Conservation (phyloP, 1,140 invertebrate species). For the Achroia grisella region DNA sequence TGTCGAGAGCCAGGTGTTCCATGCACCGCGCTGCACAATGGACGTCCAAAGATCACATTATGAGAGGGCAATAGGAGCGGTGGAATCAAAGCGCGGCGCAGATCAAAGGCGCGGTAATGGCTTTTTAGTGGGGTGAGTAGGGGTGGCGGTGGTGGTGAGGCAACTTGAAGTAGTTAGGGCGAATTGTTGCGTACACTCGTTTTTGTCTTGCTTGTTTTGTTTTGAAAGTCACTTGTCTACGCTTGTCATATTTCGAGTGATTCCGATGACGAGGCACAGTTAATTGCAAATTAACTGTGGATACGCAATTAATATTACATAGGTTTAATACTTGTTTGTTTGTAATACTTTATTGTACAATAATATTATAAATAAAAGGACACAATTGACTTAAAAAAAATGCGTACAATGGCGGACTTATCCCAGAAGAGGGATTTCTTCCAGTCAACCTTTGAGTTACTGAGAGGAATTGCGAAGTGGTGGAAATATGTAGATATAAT, state of each 20-base stretch:
- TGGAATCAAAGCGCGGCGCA: slow-evolving; percentile 45
- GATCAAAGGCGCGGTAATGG: slow-evolving; percentile 51
- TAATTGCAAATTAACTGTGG: too few species aligned
- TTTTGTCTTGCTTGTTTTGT: slow-evolving; percentile 33
- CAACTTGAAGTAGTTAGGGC: slow-evolving; percentile 6
- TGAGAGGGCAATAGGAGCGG: slow-evolving; percentile 55
- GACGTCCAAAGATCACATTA: slow-evolving; percentile 18
- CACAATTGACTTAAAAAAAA: too few species aligned
- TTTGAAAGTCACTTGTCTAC: slow-evolving; percentile 40
- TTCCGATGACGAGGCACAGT: slow-evolving; percentile 3
- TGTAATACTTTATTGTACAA: too few species aligned
- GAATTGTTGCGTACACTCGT: slow-evolving; percentile 39
- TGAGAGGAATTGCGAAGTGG: too few species aligned
- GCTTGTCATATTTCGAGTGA: slow-evolving; percentile 12
- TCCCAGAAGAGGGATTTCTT: too few species aligned
- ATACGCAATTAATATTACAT: too few species aligned
- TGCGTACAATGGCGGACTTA: too few species aligned
- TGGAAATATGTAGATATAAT: too few species aligned
- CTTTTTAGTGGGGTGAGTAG: slow-evolving; percentile 29
- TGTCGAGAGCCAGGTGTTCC: background rate
- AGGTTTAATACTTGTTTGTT: too few species aligned
- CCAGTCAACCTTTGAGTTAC: too few species aligned
- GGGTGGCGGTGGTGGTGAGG: slow-evolving; percentile 6
- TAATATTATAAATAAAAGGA: too few species aligned
- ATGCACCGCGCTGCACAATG: background rate